Percentiles rank a stretch among this genome's conserved stretches.
phyloP scores from a whole-genome alignment of 1,140 invertebrate species.

The Lineus longissimus region DNA sequence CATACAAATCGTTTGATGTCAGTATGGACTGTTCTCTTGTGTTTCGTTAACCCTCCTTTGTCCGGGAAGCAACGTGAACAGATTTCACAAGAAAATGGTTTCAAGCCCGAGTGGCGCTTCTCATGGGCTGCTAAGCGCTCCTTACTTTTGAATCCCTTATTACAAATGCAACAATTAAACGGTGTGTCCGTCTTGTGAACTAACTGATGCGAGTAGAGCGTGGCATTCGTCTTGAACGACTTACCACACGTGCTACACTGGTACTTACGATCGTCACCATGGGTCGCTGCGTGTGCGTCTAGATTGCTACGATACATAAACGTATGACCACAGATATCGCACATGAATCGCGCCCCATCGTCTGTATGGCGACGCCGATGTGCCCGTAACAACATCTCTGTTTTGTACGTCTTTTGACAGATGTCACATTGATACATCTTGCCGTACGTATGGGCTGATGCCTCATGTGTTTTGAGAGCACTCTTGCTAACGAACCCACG shows the following conservation, averaged over 20 bases:
- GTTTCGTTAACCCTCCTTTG: slow-evolving; percentile 48
- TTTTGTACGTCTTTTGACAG: slow-evolving; percentile 41
- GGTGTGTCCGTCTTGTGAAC: slow-evolving; percentile 55
- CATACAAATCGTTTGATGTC: slow-evolving; percentile 41
- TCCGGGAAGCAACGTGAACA: slow-evolving; percentile 55
- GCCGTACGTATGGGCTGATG: slow-evolving; percentile 45
- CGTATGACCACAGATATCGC: slow-evolving; percentile 43
- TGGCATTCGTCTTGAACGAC: slow-evolving; percentile 42
- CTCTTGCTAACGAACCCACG: slow-evolving; percentile 81
- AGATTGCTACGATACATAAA: slow-evolving; percentile 45
- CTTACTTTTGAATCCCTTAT: slow-evolving; percentile 61
- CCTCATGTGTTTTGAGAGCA: slow-evolving; percentile 70
- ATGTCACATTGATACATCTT: slow-evolving; percentile 33
- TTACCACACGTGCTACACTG: slow-evolving; percentile 37
- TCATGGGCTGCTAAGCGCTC: slow-evolving; percentile 58
- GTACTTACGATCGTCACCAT: slow-evolving; percentile 32
- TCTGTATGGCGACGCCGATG: slow-evolving; percentile 39
- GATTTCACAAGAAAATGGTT: slow-evolving; percentile 57
- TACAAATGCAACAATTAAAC: slow-evolving; percentile 60
- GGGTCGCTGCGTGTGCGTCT: slow-evolving; percentile 33
- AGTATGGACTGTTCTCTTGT: slow-evolving; percentile 44
- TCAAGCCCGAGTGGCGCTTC: slow-evolving; percentile 56
- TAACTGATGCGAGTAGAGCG: slow-evolving; percentile 55
- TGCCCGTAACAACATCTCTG: slow-evolving; percentile 31
- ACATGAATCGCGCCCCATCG: slow-evolving; percentile 38